phyloP scores from a whole-genome alignment of 2,797 vertebrate genomes.

The Lepus oiostolus region DNA sequence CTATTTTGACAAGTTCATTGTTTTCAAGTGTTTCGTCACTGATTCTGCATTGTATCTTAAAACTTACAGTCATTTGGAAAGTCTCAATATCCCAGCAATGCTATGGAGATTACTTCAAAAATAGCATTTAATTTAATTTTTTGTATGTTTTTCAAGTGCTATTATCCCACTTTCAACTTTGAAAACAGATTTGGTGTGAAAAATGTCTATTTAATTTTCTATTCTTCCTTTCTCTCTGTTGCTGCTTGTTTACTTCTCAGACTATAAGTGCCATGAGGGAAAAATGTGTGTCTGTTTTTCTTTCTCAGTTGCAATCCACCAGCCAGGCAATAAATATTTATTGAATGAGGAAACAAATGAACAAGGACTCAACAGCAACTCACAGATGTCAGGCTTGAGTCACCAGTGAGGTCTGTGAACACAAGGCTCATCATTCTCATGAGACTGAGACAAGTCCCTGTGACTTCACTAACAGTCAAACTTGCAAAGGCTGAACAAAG shows the following conservation, averaged over 20 bases:
- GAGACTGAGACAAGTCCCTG: too few relatives aligned
- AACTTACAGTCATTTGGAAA: not conserved
- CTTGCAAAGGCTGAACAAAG: conserved; percentile 13
- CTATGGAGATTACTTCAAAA: not conserved
- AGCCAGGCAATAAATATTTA: not conserved
- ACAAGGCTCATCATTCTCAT: not conserved
- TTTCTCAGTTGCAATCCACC: not conserved
- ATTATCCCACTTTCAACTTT: not conserved
- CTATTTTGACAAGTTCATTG: not conserved
- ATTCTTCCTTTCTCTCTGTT: not conserved
- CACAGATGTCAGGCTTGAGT: not conserved
- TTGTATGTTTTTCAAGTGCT: conserved; percentile 3
- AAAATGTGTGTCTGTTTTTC: not conserved
- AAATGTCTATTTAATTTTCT: not conserved
- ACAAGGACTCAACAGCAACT: not conserved
- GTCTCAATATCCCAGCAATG: not conserved
- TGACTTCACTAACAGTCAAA: not conserved
- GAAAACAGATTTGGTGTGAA: not conserved
- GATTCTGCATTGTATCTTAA: not conserved
- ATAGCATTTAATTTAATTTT: not conserved
- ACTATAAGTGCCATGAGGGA: not conserved
- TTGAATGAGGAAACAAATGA: not conserved
- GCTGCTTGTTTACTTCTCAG: not conserved
- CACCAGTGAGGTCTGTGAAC: not conserved
- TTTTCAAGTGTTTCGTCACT: not conserved